Percentiles rank a stretch among this genome's conserved stretches.
phyloP scores from a whole-genome alignment of 2,888 invertebrate genomes.

The Sicus ferrugineus region DNA sequence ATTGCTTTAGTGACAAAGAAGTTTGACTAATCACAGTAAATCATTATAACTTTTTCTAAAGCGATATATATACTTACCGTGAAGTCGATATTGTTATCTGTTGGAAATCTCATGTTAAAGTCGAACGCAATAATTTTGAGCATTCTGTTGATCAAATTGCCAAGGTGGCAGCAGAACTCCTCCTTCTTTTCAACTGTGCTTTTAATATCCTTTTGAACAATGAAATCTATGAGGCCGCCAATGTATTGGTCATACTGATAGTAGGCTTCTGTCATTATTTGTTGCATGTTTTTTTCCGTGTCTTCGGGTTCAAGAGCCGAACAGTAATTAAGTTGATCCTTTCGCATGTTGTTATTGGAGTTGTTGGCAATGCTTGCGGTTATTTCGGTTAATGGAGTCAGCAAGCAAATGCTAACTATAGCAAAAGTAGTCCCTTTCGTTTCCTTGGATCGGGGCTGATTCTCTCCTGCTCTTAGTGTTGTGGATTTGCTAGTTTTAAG shows the following conservation, averaged over 20 bases:
- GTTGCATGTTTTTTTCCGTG: neutral
- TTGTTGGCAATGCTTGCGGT: slow-evolving; percentile 1
- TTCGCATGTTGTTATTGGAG: neutral
- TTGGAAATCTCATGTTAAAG: slow-evolving; percentile 52
- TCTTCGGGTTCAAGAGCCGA: neutral
- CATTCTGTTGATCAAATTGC: slow-evolving; percentile 49
- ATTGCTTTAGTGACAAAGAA: neutral
- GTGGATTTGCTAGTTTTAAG: neutral
- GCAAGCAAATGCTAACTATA: slow-evolving; percentile 37
- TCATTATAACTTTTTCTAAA: neutral
- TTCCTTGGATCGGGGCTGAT: neutral
- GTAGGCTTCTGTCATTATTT: slow-evolving; percentile 32
- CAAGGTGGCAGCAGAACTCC: slow-evolving; percentile 50
- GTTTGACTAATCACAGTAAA: neutral
- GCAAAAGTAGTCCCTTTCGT: slow-evolving; percentile 34
- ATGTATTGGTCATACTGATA: slow-evolving; percentile 38
- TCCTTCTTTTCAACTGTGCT: slow-evolving; percentile 39
- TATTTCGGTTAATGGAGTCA: slow-evolving; percentile 37
- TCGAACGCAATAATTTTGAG: slow-evolving; percentile 49
- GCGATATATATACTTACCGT: slow-evolving; percentile 35
- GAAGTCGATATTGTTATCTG: slow-evolving; percentile 51
- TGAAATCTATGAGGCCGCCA: slow-evolving; percentile 35
- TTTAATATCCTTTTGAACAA: slow-evolving; percentile 37
- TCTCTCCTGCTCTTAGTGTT: neutral
- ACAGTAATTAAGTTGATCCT: slow-evolving; percentile 2